Conservation (phyloP, 2,888 invertebrate species). For the Clivina fossor region DNA sequence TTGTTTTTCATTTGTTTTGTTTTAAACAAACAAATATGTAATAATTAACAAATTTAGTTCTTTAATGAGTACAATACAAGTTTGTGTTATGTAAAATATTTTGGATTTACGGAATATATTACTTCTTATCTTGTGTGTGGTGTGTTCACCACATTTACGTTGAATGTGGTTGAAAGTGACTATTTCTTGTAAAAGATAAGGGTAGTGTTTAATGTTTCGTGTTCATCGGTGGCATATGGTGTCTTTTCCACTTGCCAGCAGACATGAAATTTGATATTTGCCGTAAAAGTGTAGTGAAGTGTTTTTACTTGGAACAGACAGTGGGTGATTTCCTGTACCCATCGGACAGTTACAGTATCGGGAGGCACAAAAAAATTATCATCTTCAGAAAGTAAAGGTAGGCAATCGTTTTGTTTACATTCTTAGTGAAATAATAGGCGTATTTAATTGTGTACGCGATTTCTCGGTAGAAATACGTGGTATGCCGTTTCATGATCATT, state of each 20-base stretch:
- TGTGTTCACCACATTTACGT: not conserved
- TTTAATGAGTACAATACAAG: no score
- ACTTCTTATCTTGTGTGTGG: no score
- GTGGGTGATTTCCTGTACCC: conserved; percentile 3
- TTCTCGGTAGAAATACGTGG: not conserved
- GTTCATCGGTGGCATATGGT: conserved; percentile 12
- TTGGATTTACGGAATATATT: no score
- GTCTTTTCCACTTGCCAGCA: conserved; percentile 17
- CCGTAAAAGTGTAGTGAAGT: not conserved
- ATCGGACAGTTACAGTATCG: not conserved
- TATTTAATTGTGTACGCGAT: conserved; percentile 3
- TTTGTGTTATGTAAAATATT: no score
- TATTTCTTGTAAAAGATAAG: conserved; percentile 8
- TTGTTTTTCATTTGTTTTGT: no score
- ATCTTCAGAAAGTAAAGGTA: no score
- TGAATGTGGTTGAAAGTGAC: not conserved
- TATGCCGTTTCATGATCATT: not conserved
- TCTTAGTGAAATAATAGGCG: no score
- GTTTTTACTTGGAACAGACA: not conserved
- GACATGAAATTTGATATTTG: conserved; percentile 7
- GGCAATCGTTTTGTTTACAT: not conserved
- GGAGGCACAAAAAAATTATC: no score
- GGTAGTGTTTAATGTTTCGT: conserved; percentile 6
- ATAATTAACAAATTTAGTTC: no score
- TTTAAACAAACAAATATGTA: no score